These are phyloP conservation scores for Bathynomus jamesi DNA, from an alignment of 1,140 invertebrate species.

Conservation along the genomic window DNA sequence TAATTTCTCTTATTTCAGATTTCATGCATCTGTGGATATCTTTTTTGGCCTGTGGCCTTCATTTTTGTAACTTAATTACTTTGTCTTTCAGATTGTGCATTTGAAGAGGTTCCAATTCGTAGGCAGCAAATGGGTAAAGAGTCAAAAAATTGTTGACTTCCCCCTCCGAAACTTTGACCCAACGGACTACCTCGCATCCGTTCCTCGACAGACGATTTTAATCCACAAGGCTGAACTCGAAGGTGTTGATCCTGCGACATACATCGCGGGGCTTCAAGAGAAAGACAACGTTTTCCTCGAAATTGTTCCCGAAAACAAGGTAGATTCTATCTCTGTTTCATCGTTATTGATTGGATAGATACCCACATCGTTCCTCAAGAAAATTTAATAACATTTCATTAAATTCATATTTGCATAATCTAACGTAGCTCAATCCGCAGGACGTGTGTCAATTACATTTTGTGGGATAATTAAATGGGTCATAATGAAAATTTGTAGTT, in stretches of 20 bases:
- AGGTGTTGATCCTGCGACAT: conserved; percentile 18
- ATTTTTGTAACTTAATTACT: neutral
- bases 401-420: too few species aligned
- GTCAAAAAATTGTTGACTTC: conserved; percentile 82
- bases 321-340: too few species aligned
- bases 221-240: conserved; percentile 31
- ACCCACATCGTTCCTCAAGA: too few species aligned
- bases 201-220: conserved; percentile 61
- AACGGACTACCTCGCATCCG: conserved; percentile 64
- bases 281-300: conserved; percentile 28
- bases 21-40: too few species aligned
- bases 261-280: conserved; percentile 15
- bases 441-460: too few species aligned
- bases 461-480: too few species aligned
- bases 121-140: conserved; percentile 85
- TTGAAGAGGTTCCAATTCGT: conserved; percentile 82
- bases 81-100: conserved; percentile 66
- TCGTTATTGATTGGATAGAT: too few species aligned
- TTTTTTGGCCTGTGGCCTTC: too few species aligned
- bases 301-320: conserved; percentile 30
- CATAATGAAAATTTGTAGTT: too few species aligned
- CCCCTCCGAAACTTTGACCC: conserved; percentile 75
- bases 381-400: too few species aligned
- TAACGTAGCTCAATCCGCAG: too few species aligned
- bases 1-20: too few species aligned